Evolutionary conservation across 2,113 vertebrate species (phyloP).

Genomic region (Nothocercus julius): DNA sequence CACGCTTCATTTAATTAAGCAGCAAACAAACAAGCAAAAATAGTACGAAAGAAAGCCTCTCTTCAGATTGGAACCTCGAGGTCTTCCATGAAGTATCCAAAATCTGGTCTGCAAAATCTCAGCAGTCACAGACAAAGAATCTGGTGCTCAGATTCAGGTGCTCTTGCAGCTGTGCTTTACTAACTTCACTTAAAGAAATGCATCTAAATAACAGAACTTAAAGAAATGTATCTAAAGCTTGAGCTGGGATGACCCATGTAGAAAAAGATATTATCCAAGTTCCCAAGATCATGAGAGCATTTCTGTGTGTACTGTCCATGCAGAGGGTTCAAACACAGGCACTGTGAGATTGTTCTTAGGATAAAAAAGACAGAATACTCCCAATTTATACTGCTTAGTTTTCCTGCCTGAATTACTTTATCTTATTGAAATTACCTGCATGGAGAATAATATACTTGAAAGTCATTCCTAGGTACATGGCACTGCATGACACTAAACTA

Average conservation of each 20-base stretch:
- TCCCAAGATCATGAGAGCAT: neutral
- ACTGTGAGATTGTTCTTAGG: neutral
- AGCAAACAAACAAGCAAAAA: neutral
- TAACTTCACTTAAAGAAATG: neutral
- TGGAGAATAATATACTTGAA: neutral
- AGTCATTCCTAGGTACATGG: neutral
- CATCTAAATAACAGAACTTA: neutral
- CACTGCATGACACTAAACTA: neutral
- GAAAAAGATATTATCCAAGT: neutral
- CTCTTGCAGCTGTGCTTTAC: neutral
- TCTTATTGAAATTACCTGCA: neutral
- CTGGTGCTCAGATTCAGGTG: accelerated
- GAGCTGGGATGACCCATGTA: neutral
- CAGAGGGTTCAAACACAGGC: neutral
- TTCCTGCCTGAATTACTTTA: neutral
- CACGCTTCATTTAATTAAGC: neutral
- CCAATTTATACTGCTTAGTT: neutral
- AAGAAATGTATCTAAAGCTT: neutral
- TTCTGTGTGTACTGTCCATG: neutral
- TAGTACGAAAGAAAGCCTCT: neutral
- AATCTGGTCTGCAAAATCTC: neutral
- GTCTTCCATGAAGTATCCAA: neutral
- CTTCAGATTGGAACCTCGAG: neutral
- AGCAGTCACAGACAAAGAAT: neutral
- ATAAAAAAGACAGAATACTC: neutral